Percentiles rank a stretch among this genome's conserved stretches.
Conservation (phyloP, 1,140 invertebrate genomes). For the Sogatella furcifera region DNA sequence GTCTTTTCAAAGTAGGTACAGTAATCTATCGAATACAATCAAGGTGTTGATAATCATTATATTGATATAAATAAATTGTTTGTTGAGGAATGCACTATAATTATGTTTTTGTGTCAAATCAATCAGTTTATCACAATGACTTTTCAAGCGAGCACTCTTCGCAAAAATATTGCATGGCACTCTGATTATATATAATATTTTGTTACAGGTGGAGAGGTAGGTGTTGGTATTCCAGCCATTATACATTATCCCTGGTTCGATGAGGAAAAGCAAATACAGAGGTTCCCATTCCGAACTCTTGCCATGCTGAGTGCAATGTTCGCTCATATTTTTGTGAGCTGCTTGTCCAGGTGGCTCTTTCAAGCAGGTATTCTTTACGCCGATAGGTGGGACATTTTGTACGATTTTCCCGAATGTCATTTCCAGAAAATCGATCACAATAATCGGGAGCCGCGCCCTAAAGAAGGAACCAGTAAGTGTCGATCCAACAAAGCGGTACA, state of each 20-base stretch:
- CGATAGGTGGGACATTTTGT: slow-evolving; percentile 13
- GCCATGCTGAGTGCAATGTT: slow-evolving; percentile 47
- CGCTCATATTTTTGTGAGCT: slow-evolving; percentile 43
- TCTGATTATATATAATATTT: not conserved
- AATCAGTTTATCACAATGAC: not conserved
- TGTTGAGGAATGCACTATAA: too few relatives aligned
- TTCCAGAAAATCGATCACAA: slow-evolving; percentile 10
- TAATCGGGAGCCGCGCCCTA: slow-evolving; percentile 4
- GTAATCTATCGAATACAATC: too few relatives aligned
- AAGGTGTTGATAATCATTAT: too few relatives aligned
- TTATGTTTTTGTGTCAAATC: too few relatives aligned
- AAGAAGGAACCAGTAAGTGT: slow-evolving; percentile 7
- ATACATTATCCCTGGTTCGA: slow-evolving; percentile 53
- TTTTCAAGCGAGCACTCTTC: slow-evolving; percentile 1
- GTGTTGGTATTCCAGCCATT: slow-evolving; percentile 46
- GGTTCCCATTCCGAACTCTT: slow-evolving; percentile 46
- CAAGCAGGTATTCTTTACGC: slow-evolving; percentile 39
- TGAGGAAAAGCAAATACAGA: slow-evolving; percentile 38
- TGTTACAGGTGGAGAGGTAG: slow-evolving; percentile 45
- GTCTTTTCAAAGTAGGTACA: too few relatives aligned
- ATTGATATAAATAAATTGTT: too few relatives aligned
- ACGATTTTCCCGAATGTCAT: slow-evolving; percentile 15
- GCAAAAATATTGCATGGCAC: too few relatives aligned
- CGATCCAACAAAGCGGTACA: slow-evolving; percentile 13
- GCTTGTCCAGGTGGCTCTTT: slow-evolving; percentile 42